Percentiles rank a stretch among this genome's conserved stretches.
These are phyloP conservation scores for Protaetia brevitarsis DNA, from an alignment of 1,140 invertebrate genomes.

Conservation along the genomic window DNA sequence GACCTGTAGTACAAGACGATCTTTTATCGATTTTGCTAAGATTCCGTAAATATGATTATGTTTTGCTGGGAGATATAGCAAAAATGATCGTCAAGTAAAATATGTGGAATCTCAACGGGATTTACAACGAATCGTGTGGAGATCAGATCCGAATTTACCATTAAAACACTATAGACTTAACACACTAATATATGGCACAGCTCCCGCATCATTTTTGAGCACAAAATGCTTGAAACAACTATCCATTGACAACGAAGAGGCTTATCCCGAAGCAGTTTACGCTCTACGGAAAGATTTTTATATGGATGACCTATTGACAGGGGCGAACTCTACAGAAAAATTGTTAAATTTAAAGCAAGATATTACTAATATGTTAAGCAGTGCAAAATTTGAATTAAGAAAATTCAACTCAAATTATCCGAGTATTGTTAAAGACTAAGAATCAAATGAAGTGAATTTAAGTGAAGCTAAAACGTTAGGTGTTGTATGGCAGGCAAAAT, in stretches of 20 bases:
- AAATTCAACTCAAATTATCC: constrained; percentile 47
- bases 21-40: constrained; percentile 44
- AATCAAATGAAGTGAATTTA: neutral
- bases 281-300: constrained; percentile 37
- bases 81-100: constrained; percentile 38
- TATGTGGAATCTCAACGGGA: neutral
- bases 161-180: constrained; percentile 26
- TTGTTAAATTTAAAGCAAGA: constrained; percentile 26
- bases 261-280: constrained; percentile 34
- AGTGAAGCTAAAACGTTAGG: constrained; percentile 34
- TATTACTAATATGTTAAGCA: constrained; percentile 21
- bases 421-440: neutral
- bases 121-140: constrained; percentile 29
- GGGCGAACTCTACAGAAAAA: constrained; percentile 34
- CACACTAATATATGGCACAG: constrained; percentile 27
- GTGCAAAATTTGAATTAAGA: constrained; percentile 42
- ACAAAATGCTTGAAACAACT: constrained; percentile 27
- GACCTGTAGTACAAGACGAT: constrained; percentile 45
- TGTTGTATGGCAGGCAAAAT: constrained; percentile 27
- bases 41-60: constrained; percentile 37
- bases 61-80: constrained; percentile 40
- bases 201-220: constrained; percentile 25
- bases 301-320: constrained; percentile 47
- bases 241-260: constrained; percentile 27
- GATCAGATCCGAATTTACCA: constrained; percentile 7